Base-by-base conservation (phyloP, 2,797 vertebrate genomes). In the Helicolenus hilgendorfi region DNA sequence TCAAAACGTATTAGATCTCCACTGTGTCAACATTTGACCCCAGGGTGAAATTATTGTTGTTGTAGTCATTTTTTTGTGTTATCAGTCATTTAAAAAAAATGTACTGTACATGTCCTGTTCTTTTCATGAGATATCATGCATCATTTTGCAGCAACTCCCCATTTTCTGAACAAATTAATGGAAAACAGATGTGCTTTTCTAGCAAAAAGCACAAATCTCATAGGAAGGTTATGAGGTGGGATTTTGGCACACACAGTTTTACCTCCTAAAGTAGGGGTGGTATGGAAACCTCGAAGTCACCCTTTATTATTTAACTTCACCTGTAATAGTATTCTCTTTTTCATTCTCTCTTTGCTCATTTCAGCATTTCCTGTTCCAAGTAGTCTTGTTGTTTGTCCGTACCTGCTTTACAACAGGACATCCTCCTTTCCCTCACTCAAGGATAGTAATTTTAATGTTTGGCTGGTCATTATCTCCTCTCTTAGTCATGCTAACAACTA, bases 121-220 rank as follows among this genome's bases (percentile, higher is more conserved):
- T 53, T 55, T 87, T 87, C 15, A 70, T 83, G 27, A 64, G 11
- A 70, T 79, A 76, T 78, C 31, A 8, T 84, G 11, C 49, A 55
- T 68, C 31, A n/a, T 88, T 73, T 75, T 83, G 31, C 75, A 77
- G 56, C 59, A 77, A 81, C 86, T 88, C 89, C 85, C 84, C 71
- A 5, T 71, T 90, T 86, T 88, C 53, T 69, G 56, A 74, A 78
- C 62, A 79, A 72, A 80, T 79, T 27, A 78, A 94, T 90, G 20
- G 29, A 49, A 87, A 92, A 78, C 88, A 93, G 84, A 92, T 95
- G 91, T 92, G 58, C 67, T 53, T 76, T 68, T 70, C 41, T 31
- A 11, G 59, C 10, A 26, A 64, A 81, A 79, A 82, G 49, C 64
- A 82, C 49, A 74, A 81, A 84, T 91, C 75, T 72, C 79, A 31